A percentile compares a stretch with the other conserved stretches of the same genome.
phyloP scores from a whole-genome alignment of 2,113 vertebrate genomes.

The Antechinus flavipes region DNA sequence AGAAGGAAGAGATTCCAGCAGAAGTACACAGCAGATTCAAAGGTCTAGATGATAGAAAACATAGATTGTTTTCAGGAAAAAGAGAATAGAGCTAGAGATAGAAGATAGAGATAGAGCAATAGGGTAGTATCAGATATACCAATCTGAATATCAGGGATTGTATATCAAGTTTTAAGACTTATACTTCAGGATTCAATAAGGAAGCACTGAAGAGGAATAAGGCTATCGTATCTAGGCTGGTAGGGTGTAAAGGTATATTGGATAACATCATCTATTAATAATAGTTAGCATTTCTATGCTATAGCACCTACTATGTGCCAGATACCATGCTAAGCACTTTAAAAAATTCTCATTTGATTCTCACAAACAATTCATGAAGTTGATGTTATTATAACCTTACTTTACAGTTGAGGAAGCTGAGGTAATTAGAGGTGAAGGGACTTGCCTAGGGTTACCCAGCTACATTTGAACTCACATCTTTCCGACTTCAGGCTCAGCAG shows the following conservation, averaged over 20 bases:
- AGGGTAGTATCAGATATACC: no score
- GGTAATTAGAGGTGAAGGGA: not conserved
- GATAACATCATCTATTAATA: not conserved
- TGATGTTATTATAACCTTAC: not conserved
- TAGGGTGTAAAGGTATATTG: not conserved
- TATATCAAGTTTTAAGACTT: no score
- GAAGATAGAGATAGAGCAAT: no score
- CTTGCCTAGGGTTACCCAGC: not conserved
- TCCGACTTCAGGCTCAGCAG: not conserved
- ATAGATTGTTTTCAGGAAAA: no score
- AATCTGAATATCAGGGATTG: no score
- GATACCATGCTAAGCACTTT: no score
- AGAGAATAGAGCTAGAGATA: no score
- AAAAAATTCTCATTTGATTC: no score
- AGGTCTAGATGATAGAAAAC: no score
- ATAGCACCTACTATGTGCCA: no score
- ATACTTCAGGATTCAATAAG: not conserved
- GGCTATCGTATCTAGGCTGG: not conserved
- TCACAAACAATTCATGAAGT: not conserved
- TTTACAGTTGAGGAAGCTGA: not conserved
- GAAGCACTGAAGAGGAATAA: not conserved
- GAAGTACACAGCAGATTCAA: no score
- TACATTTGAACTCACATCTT: not conserved
- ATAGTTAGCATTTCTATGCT: not conserved
- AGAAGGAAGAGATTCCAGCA: no score